These are phyloP conservation scores for Microctonus hyperodae DNA, from an alignment of 2,888 invertebrate genomes.

Conservation along the genomic window DNA sequence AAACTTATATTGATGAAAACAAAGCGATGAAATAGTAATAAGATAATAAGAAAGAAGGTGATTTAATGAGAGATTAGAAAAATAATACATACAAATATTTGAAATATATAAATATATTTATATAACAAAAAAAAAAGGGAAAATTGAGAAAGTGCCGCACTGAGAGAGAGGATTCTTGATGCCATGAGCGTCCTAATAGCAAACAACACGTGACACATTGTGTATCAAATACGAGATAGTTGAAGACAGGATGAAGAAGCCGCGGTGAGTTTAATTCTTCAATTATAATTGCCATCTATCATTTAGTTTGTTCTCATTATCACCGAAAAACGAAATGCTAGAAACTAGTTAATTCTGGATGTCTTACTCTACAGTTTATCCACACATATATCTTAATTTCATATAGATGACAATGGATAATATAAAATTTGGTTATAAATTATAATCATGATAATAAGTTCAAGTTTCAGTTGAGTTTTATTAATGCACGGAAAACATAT, in stretches of 20 bases:
- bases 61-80: too few relatives aligned
- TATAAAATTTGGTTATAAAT: too few relatives aligned
- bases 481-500: too few relatives aligned
- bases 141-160: slow-evolving; percentile 8
- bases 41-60: too few relatives aligned
- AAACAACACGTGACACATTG: slow-evolving; percentile 53
- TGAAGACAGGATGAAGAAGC: slow-evolving; percentile 54
- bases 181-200: slow-evolving; percentile 51
- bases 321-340: too few relatives aligned
- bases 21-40: too few relatives aligned
- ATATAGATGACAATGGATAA: too few relatives aligned
- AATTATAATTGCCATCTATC: neutral
- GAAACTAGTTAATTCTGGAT: too few relatives aligned
- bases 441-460: too few relatives aligned
- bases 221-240: slow-evolving; percentile 44
- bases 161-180: slow-evolving; percentile 32
- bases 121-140: slow-evolving; percentile 8
- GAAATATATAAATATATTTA: neutral
- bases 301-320: slow-evolving; percentile 1
- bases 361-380: slow-evolving; percentile 32
- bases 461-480: too few relatives aligned
- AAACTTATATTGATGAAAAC: too few relatives aligned
- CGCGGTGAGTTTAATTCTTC: slow-evolving; percentile 49
- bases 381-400: slow-evolving; percentile 27
- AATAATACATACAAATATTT: neutral